Evolutionary conservation across 1,140 invertebrate species (phyloP).

Genomic region (Pogonognathellus flavescens): DNA sequence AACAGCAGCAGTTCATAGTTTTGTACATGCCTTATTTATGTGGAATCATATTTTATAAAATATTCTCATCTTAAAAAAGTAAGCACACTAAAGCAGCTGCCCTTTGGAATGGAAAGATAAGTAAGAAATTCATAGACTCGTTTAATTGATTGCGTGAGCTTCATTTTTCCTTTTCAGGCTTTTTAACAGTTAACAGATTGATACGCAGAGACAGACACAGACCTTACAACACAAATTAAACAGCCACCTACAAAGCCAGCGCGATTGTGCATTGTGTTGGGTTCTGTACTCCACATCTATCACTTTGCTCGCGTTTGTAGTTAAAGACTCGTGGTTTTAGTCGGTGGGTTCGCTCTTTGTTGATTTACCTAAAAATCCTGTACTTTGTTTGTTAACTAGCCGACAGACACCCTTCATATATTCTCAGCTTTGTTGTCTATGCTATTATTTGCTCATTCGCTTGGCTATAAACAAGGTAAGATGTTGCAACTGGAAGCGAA

Average conservation of each 20-base stretch:
- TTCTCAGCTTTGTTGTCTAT: too few species aligned
- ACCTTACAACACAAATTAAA: not conserved
- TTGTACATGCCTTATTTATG: not conserved
- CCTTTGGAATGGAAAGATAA: constrained; percentile 17
- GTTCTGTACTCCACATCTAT: not conserved
- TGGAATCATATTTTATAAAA: not conserved
- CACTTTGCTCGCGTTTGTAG: not conserved
- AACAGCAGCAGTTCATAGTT: not conserved
- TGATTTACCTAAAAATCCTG: not conserved
- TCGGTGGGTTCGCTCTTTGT: not conserved
- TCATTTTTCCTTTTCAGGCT: constrained; percentile 4
- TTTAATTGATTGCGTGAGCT: constrained; percentile 42
- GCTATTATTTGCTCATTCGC: too few species aligned
- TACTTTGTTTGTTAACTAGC: too few species aligned
- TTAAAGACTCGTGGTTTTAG: not conserved
- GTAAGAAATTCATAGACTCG: constrained; percentile 8
- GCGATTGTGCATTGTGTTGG: not conserved
- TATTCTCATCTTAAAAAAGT: not conserved
- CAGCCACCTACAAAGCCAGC: not conserved
- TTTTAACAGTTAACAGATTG: constrained; percentile 11
- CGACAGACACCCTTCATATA: too few species aligned
- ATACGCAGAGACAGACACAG: not conserved
- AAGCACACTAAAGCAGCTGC: constrained; percentile 19
- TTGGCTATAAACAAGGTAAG: too few species aligned
- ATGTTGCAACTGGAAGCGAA: too few species aligned